A percentile compares a stretch with the other conserved stretches of the same genome.
phyloP scores from a whole-genome alignment of 1,140 invertebrate genomes.

The Hestina assimilis region DNA sequence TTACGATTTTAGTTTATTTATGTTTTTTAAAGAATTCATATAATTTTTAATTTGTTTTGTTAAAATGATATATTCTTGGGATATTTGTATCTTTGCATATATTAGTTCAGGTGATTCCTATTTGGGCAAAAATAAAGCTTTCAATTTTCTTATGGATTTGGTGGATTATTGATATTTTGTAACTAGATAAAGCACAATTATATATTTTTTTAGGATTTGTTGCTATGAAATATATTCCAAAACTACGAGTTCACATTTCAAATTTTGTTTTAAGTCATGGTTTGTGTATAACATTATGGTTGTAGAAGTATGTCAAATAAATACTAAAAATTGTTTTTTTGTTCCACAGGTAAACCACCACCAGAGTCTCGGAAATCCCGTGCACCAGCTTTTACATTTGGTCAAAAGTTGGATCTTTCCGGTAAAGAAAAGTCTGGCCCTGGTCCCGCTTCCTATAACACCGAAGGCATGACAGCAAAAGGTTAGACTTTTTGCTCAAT shows the following conservation, averaged over 20 bases:
- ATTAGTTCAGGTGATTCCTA: too few relatives aligned
- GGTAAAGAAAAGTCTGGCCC: slow-evolving; percentile 82
- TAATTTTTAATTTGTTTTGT: too few relatives aligned
- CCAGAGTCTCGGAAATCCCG: slow-evolving; percentile 86
- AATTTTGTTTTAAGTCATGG: too few relatives aligned
- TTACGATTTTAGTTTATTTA: neutral
- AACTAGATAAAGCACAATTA: too few relatives aligned
- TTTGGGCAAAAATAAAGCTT: too few relatives aligned
- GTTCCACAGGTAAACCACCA: slow-evolving; percentile 82
- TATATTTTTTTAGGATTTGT: neutral
- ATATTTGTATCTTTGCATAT: too few relatives aligned
- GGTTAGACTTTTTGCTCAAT: slow-evolving; percentile 74
- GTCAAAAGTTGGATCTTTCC: slow-evolving; percentile 81
- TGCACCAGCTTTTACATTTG: slow-evolving; percentile 89
- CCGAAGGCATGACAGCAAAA: slow-evolving; percentile 89
- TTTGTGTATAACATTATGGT: too few relatives aligned
- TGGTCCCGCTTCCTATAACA: slow-evolving; percentile 92
- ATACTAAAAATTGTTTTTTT: neutral
- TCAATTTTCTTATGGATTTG: too few relatives aligned
- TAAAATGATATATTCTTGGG: too few relatives aligned
- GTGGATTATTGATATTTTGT: too few relatives aligned
- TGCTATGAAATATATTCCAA: neutral
- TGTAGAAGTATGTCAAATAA: too few relatives aligned
- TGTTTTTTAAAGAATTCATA: neutral
- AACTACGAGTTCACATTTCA: too few relatives aligned